Evolutionary conservation across 53 echinoderm and acorn worm genomes (phyloP).

Genomic region (Paelopatides confundens): DNA sequence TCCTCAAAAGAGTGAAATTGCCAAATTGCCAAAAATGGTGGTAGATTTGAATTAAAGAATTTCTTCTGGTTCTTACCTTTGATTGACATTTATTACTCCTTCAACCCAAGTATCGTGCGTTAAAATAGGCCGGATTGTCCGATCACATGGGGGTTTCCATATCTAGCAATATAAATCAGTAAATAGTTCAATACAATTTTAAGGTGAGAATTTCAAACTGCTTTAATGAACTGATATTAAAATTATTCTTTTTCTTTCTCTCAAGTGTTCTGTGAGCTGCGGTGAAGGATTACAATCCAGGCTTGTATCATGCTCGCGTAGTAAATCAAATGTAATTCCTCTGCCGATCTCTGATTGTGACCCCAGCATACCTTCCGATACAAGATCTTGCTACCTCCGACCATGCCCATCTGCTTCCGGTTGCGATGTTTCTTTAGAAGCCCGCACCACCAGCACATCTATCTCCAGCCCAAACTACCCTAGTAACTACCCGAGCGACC

Average conservation of each 20-base stretch:
- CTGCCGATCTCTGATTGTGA: constrained; percentile 62
- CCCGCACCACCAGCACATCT: constrained; percentile 32
- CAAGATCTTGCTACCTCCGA: constrained; percentile 54
- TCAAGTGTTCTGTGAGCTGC: constrained; percentile 85
- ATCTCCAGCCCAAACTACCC: constrained; percentile 71
- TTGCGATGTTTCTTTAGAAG: constrained; percentile 65
- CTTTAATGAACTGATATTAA: no score
- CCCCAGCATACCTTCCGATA: constrained; percentile 46
- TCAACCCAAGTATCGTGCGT: no score
- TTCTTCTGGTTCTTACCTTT: no score
- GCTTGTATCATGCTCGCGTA: constrained; percentile 58
- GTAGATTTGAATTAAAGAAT: no score
- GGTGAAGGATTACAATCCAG: constrained; percentile 74
- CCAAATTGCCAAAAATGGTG: no score
- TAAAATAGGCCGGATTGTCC: no score
- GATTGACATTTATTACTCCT: no score
- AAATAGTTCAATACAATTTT: no score
- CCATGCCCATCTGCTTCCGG: constrained; percentile 77
- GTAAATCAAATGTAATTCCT: constrained; percentile 51
- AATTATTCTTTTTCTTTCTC: not conserved
- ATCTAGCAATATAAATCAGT: no score
- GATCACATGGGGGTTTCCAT: no score
- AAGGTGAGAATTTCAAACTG: no score
- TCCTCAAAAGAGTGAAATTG: no score
- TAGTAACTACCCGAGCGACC: constrained; percentile 72